phyloP scores from a whole-genome alignment of 2,888 invertebrate genomes.

The Drosophila longiperda region DNA sequence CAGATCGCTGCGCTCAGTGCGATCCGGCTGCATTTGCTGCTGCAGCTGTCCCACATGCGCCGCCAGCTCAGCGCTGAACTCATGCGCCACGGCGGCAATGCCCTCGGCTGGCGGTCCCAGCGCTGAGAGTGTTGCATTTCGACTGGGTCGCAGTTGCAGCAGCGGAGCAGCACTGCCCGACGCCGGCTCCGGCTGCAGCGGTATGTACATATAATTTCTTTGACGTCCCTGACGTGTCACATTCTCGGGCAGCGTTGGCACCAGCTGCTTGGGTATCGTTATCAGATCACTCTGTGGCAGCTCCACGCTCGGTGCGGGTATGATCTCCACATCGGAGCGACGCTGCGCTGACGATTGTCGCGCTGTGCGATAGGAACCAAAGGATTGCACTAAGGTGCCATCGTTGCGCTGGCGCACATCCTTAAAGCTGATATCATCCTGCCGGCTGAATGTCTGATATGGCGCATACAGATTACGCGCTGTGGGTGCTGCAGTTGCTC shows the following conservation, averaged over 20 bases:
- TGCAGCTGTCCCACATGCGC: conserved; percentile 23
- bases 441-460: conserved; percentile 82
- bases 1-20: conserved; percentile 80
- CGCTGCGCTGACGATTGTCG: conserved; percentile 68
- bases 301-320: conserved; percentile 76
- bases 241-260: conserved; percentile 75
- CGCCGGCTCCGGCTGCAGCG: conserved; percentile 67
- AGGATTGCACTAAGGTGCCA: conserved; percentile 82
- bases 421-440: conserved; percentile 82
- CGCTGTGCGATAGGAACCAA: conserved; percentile 82
- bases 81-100: conserved; percentile 70
- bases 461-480: conserved; percentile 85
- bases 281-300: conserved; percentile 74
- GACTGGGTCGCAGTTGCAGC: conserved; percentile 72
- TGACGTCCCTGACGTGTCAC: conserved; percentile 71
- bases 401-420: conserved; percentile 81
- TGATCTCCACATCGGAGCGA: conserved; percentile 78
- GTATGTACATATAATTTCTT: conserved; percentile 84
- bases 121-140: conserved; percentile 74
- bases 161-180: conserved; percentile 46
- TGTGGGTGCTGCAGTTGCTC: conserved; percentile 57
- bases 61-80: conserved; percentile 72
- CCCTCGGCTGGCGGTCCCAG: conserved; percentile 81
- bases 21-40: conserved; percentile 52
- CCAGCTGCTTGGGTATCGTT: conserved; percentile 81